These are phyloP conservation scores for Drosophila persimilis DNA, from an alignment of 1,140 invertebrate species.

Conservation along the genomic window DNA sequence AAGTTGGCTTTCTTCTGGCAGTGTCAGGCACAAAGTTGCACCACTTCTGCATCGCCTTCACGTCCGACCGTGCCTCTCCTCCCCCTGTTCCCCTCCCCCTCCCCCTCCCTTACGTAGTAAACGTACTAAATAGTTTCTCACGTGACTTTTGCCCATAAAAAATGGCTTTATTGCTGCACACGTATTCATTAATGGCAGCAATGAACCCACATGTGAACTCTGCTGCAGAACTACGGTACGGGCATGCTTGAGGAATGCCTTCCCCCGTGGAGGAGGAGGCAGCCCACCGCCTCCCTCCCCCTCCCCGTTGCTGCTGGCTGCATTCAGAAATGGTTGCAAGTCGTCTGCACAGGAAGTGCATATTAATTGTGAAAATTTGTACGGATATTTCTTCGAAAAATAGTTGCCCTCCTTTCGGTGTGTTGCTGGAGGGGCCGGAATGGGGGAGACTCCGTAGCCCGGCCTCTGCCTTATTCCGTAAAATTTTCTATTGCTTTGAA, in stretches of 20 bases:
- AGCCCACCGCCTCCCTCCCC: not conserved
- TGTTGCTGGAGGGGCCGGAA: conserved; percentile 9
- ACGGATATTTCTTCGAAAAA: conserved; percentile 76
- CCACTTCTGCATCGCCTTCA: conserved; percentile 22
- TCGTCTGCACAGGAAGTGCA: conserved; percentile 80
- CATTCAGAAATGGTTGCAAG: conserved; percentile 67
- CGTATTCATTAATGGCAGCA: conserved; percentile 81
- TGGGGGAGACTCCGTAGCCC: conserved; percentile 21
- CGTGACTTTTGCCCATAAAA: conserved; percentile 78
- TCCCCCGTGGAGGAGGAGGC: no score
- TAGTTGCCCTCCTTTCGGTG: conserved; percentile 47
- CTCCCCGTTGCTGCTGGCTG: conserved; percentile 36
- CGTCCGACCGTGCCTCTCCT: not conserved
- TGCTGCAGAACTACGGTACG: conserved; percentile 28
- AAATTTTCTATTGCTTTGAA: conserved; percentile 32
- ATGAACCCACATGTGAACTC: conserved; percentile 75
- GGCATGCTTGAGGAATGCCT: conserved; percentile 28
- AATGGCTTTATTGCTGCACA: conserved; percentile 81
- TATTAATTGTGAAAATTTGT: conserved; percentile 82
- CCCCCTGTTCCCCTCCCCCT: no score
- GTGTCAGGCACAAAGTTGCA: conserved; percentile 76
- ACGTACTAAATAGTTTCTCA: conserved; percentile 81
- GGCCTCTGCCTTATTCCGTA: not conserved
- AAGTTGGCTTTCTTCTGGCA: conserved; percentile 75
- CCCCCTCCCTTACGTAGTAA: conserved; percentile 46